Evolutionary conservation across 2,888 invertebrate species (phyloP).

Genomic region (Hanleya hanleyi): DNA sequence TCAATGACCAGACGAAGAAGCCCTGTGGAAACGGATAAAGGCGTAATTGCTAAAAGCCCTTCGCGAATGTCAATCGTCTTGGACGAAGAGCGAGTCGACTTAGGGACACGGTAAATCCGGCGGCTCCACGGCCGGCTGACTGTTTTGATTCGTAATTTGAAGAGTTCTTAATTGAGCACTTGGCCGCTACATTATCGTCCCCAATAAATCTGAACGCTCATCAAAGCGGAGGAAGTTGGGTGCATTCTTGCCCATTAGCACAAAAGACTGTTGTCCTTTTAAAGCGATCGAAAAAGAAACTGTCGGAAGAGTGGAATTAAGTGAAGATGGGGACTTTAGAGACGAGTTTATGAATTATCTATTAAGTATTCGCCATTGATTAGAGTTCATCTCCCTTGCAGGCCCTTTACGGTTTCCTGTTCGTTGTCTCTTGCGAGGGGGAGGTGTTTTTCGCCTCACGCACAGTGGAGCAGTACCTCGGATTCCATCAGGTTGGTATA

Average conservation of each 20-base stretch:
- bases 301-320: conserved; percentile 9
- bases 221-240: conserved; percentile 4
- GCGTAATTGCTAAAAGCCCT: conserved; percentile 8
- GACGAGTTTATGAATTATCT: conserved; percentile 9
- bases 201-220: conserved; percentile 8
- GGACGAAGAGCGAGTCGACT: conserved; percentile 5
- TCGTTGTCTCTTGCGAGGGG: conserved; percentile 98
- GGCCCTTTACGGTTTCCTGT: conserved; percentile 99
- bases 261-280: conserved; percentile 11
- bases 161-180: conserved; percentile 11
- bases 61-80: background rate
- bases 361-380: conserved; percentile 7
- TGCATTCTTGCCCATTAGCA: conserved; percentile 9
- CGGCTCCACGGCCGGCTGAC: background rate
- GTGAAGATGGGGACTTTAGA: background rate
- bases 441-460: conserved; percentile 99
- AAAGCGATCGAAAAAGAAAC: conserved; percentile 10
- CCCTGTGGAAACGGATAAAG: background rate
- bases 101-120: background rate
- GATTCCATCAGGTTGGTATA: conserved; percentile 96
- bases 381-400: conserved; percentile 43
- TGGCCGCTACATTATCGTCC: conserved; percentile 7
- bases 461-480: conserved; percentile 99
- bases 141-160: conserved; percentile 6
- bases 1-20: background rate